These are phyloP conservation scores for Syndactyla subalaris DNA, from an alignment of 2,797 vertebrate genomes.

Conservation along the genomic window DNA sequence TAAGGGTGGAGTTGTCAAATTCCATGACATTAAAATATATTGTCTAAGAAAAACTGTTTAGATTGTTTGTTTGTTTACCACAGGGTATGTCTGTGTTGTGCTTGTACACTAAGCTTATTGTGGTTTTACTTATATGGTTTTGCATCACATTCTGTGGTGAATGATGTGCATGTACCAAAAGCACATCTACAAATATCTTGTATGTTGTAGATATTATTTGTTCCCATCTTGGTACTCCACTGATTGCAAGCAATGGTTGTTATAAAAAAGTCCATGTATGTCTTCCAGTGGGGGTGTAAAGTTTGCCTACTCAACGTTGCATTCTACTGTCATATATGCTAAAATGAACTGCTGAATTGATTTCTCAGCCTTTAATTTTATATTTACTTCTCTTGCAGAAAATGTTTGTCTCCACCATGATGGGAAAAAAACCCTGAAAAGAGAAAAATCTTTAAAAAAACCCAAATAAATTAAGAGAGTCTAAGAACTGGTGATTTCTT, in stretches of 20 bases:
- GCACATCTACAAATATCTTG: not conserved
- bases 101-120: not conserved
- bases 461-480: no score
- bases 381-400: not conserved
- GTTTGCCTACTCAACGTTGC: not conserved
- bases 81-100: not conserved
- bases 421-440: not conserved
- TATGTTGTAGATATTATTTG: constrained; percentile 36
- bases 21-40: constrained; percentile 16
- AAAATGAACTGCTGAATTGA: not conserved
- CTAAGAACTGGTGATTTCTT: no score
- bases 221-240: not conserved
- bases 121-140: not conserved
- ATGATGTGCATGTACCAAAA: constrained; percentile 16
- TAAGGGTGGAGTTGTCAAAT: not conserved
- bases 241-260: not conserved
- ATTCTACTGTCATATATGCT: not conserved
- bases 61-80: not conserved
- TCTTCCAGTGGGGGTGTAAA: not conserved
- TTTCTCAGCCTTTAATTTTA: not conserved
- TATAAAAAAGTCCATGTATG: not conserved
- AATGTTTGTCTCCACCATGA: not conserved
- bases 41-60: constrained; percentile 3
- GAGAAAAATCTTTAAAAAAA: not conserved
- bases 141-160: constrained; percentile 11